phyloP scores from a whole-genome alignment of 2,113 vertebrate genomes.

The Nestor notabilis region DNA sequence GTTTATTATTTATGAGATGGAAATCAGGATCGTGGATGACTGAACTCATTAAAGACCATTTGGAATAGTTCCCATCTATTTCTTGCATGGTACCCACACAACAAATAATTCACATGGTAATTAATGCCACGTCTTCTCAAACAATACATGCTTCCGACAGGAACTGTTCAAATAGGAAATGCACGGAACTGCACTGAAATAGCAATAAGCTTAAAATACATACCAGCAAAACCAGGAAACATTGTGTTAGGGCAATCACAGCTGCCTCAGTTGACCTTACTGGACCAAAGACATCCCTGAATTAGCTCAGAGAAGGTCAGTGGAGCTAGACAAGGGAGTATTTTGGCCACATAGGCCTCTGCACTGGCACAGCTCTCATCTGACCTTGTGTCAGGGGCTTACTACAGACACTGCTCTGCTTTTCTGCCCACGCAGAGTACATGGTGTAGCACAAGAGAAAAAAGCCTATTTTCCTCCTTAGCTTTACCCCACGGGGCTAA shows the following conservation, averaged over 20 bases:
- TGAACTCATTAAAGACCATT: constrained; percentile 64
- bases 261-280: not conserved
- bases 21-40: constrained; percentile 70
- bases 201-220: constrained; percentile 46
- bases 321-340: not conserved
- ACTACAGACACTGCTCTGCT: not conserved
- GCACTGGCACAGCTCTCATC: not conserved
- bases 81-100: constrained; percentile 13
- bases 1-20: constrained; percentile 78
- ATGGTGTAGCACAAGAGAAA: not conserved
- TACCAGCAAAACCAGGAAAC: not conserved
- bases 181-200: constrained; percentile 29
- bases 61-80: constrained; percentile 60
- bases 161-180: constrained; percentile 52
- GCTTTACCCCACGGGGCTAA: not conserved
- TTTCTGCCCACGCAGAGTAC: not conserved
- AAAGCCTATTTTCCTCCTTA: not conserved
- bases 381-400: not conserved
- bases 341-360: not conserved
- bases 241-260: not conserved
- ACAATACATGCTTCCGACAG: constrained; percentile 58
- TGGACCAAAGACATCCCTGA: not conserved
- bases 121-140: constrained; percentile 52
- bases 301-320: not conserved
- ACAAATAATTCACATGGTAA: constrained; percentile 57